Percentiles rank a stretch among this genome's conserved stretches.
Evolutionary conservation across 2,113 vertebrate species (phyloP).

Genomic region (Gila orcuttii): DNA sequence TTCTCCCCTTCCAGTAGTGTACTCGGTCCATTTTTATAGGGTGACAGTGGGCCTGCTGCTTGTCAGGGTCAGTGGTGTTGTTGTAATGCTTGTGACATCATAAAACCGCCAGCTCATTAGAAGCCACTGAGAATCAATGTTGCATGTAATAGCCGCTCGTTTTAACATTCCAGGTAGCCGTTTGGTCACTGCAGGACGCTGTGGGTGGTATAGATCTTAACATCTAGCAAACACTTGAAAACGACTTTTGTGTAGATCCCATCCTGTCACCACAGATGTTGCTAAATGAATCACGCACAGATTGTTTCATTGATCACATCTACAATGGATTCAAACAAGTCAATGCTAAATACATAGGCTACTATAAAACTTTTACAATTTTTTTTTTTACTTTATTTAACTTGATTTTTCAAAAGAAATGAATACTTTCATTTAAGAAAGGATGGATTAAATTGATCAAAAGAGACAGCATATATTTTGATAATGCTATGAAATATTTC

Average conservation of each 20-base stretch:
- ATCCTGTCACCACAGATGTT: constrained; percentile 5
- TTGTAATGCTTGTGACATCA: constrained; percentile 34
- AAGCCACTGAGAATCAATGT: constrained; percentile 52
- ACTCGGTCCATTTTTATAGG: constrained; percentile 27
- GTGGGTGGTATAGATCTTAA: constrained; percentile 37
- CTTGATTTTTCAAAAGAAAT: neutral
- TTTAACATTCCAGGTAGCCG: constrained; percentile 50
- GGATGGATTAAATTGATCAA: neutral
- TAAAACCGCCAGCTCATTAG: constrained; percentile 53
- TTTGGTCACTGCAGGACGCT: constrained; percentile 5
- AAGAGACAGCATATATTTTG: neutral
- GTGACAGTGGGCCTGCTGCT: constrained; percentile 37
- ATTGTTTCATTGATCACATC: neutral
- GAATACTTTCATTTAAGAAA: neutral
- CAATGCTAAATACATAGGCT: neutral
- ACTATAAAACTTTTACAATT: neutral
- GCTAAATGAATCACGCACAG: neutral
- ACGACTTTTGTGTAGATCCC: neutral
- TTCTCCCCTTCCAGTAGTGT: constrained; percentile 35
- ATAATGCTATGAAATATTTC: neutral
- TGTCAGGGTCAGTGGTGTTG: constrained; percentile 25
- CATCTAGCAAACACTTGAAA: neutral
- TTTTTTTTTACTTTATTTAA: too few relatives aligned
- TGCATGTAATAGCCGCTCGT: constrained; percentile 48
- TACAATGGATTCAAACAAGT: neutral